Evolutionary conservation across 2,888 invertebrate genomes (phyloP), one percentile per base, ranked within the genome.

Genomic region (Pheosia gnoma): DNA sequence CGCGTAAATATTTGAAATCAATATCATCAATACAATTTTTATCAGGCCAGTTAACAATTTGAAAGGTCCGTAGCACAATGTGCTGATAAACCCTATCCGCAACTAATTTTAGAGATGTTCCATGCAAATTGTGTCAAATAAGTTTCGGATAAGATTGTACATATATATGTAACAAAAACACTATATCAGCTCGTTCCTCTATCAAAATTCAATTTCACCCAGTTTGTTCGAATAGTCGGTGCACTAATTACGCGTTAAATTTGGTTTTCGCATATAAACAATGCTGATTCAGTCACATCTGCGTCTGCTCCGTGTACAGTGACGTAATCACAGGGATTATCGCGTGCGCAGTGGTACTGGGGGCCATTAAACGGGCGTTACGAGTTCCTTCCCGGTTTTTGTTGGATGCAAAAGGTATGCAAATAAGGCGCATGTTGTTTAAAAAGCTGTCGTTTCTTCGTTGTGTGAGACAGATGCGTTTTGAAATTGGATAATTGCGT

Each of bases 241-340:
- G 5, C 53, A 53, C 13, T 55, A 56, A 55, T 61, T 63, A 57
- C 25, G 60, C 62, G 79, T 83, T 87, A 89, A 86, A 87, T 87
- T 84, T 76, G 77, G 80, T 81, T 75, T 80, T 77, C 66, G 62
- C 77, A 79, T 78, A 53, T 37, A 53, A 88, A 88, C 88, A 88
- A 89, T 84, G 88, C 82, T 88, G 86, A 89, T 88, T 87, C 83
- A 70, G 82, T 70, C 84, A 80, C 90, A 89, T 88, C 88, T 89
- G 89, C 74, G 72, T 66, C 80, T 81, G 71, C 71, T 91, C 81
- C 84, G 87, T 83, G 90, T 90, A 89, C 89, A 86, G 80, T 78
- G 82, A 83, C 75, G 85, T 85, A 86, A 91, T 91, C 87, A 91
- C 85, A 75, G 79, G 83, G 87, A 91, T 90, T 90, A 90, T 87